Percentiles rank a stretch among this genome's conserved stretches.
Evolutionary conservation across 2,797 vertebrate species (phyloP).

Genomic region (Anisognathus igniventris): DNA sequence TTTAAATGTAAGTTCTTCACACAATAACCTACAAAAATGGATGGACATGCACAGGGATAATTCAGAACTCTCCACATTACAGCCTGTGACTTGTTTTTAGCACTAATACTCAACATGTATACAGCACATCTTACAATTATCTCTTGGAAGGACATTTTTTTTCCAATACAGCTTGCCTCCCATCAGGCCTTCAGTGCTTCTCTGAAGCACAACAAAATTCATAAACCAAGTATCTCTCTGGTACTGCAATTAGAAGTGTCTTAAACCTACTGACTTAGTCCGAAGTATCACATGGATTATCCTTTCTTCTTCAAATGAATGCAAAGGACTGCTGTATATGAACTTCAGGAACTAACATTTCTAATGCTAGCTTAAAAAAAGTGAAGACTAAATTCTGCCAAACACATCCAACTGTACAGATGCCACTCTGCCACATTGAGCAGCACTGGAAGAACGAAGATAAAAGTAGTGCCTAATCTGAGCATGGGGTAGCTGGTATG

Average conservation of each 20-base stretch:
- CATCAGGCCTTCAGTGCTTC: not conserved
- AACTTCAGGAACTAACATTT: not conserved
- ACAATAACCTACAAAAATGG: not conserved
- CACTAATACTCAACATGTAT: not conserved
- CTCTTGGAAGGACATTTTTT: not conserved
- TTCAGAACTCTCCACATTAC: not conserved
- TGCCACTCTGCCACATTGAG: not conserved
- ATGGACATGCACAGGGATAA: not conserved
- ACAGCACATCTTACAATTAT: not conserved
- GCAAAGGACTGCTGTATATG: not conserved
- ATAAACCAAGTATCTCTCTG: not conserved
- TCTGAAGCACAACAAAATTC: not conserved
- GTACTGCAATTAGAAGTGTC: not conserved
- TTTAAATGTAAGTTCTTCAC: not conserved
- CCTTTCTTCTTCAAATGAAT: not conserved
- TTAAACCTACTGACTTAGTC: not conserved
- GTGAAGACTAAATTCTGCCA: not conserved
- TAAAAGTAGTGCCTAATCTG: not conserved
- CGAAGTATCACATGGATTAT: not conserved
- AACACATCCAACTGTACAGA: not conserved
- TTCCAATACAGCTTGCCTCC: not conserved
- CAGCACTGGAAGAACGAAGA: not conserved
- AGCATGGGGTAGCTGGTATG: not conserved
- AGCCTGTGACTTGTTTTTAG: not conserved
- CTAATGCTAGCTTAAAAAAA: not conserved